Evolutionary conservation across 92 coral and sea anemone species (phyloP), one percentile per base, ranked within the genome.

Genomic region (Bergia puertoricense): DNA sequence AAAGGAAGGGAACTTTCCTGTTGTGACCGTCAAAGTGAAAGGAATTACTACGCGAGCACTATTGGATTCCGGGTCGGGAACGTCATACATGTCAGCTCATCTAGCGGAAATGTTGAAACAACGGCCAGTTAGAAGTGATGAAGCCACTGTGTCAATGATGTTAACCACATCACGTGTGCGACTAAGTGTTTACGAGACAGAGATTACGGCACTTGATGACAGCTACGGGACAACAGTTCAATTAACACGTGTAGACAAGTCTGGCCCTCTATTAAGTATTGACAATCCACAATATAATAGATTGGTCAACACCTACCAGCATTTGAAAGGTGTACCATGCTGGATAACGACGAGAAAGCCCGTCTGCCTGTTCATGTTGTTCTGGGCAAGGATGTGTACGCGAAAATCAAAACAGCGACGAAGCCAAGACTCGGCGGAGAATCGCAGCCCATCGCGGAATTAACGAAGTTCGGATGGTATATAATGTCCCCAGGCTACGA

Each of bases 61-160:
- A 20, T 44, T 69, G 36, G 80, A 69, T 73, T 69, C 88, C 54
- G 88, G 88, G 54, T 76, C 88, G 75, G 88, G 81, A 72, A 85
- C 79, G 40, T 85, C 88, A 72, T 85, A 85, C 62, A 77, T 65
- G 74, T 84, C 79, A 41, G 88, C 59, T 7, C 50, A 69, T 44
- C 65, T 68, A 0, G 62, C 88, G 57, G 67, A 7, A 15, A 85
- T 85, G 88, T 51, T 83, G 76, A 67, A n/a, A 45, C 72, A 62
- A 42, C 72, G 75, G 43, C 86, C 86, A 10, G 40, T 51, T n/a
- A 48, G 66, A 82, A n/a, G 75, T 57, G 66, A 20, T 14, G 74
- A 51, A n/a, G 74, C 67, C 48, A 36, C 37, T 13, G 22, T 82
- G 20, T 71, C 69, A 39, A 82, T 66, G 86, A 42, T 82, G 22